Evolutionary conservation across 2,113 vertebrate genomes (phyloP).

Genomic region (Microtus pennsylvanicus): DNA sequence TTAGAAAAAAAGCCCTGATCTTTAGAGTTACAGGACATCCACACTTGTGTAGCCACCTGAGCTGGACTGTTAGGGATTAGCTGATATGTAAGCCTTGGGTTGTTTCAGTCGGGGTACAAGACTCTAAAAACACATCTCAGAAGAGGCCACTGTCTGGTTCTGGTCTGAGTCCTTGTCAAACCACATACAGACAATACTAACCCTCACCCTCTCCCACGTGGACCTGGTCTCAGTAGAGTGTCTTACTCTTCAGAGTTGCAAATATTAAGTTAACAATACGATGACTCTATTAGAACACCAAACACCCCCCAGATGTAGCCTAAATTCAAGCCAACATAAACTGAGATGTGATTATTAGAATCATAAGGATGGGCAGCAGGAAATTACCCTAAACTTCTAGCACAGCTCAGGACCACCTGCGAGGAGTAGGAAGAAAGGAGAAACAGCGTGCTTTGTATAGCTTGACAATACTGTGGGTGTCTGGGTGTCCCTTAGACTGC

Average conservation of each 20-base stretch:
- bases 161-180: background rate
- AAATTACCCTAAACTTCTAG: background rate
- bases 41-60: background rate
- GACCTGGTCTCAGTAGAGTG: background rate
- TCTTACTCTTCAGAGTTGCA: background rate
- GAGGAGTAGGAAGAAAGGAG: background rate
- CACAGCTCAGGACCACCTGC: background rate
- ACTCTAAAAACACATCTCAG: background rate
- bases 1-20: background rate
- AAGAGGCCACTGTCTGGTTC: background rate
- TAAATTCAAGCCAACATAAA: conserved; percentile 42
- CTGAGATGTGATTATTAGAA: background rate
- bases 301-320: conserved; percentile 24
- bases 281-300: background rate
- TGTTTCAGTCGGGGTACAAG: background rate
- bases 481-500: no score
- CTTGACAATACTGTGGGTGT: background rate
- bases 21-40: background rate
- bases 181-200: background rate
- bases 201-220: no score
- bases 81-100: background rate
- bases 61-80: no score
- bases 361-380: background rate
- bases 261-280: background rate
- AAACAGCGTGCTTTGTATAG: background rate